These are phyloP conservation scores for Ctena decussata DNA, from an alignment of 2,888 invertebrate genomes.

Conservation along the genomic window DNA sequence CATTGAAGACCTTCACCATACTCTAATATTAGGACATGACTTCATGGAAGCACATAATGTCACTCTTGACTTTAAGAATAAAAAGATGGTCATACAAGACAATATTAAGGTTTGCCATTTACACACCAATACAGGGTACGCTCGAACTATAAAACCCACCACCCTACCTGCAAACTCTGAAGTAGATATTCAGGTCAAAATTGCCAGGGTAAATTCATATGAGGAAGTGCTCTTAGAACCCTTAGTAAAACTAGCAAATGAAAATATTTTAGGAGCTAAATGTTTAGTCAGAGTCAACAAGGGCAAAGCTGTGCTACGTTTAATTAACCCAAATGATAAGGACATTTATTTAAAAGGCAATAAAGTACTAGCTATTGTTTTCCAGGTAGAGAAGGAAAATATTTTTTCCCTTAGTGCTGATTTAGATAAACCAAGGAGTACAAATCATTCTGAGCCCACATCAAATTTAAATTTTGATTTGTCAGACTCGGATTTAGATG, in stretches of 20 bases:
- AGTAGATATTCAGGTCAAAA: constrained; percentile 22
- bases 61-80: not conserved
- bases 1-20: constrained; percentile 24
- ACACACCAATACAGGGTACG: constrained; percentile 18
- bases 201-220: constrained; percentile 2
- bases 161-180: constrained; percentile 19
- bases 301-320: constrained; percentile 26
- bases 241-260: constrained; percentile 6
- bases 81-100: constrained; percentile 9
- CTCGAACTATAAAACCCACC: constrained; percentile 21
- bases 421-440: no score
- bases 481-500: constrained; percentile 20
- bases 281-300: constrained; percentile 41
- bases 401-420: not conserved
- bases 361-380: constrained; percentile 34
- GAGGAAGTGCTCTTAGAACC: constrained; percentile 38
- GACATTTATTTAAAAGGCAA: constrained; percentile 38
- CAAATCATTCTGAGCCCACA: no score
- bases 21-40: constrained; percentile 21
- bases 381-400: not conserved
- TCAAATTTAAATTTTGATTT: constrained; percentile 6
- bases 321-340: constrained; percentile 34
- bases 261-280: constrained; percentile 38
- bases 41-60: constrained; percentile 7
- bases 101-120: constrained; percentile 23